Conservation (phyloP, 2,113 vertebrate species). For the Nesospiza acunhae region DNA sequence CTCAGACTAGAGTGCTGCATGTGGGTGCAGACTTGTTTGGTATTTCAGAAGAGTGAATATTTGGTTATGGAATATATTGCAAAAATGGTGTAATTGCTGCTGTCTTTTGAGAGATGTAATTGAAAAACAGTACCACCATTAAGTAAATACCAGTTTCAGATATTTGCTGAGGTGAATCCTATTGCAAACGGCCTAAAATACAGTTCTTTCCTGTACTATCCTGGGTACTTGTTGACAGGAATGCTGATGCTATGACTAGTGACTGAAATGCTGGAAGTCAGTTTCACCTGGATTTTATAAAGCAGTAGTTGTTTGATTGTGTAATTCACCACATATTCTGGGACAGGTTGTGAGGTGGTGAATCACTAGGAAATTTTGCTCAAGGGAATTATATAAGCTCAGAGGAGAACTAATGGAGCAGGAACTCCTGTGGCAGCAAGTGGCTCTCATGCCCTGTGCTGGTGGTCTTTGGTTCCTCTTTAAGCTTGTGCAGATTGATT, state of each 20-base stretch:
- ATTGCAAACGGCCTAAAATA: background rate
- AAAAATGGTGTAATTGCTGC: background rate
- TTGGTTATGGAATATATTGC: constrained; percentile 26
- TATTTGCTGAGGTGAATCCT: background rate
- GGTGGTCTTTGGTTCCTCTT: background rate
- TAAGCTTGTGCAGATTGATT: background rate
- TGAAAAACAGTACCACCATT: background rate
- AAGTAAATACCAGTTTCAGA: background rate
- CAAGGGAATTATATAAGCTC: background rate
- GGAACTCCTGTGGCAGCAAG: background rate
- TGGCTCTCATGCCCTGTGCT: background rate
- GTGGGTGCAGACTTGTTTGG: constrained; percentile 53
- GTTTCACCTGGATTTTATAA: background rate
- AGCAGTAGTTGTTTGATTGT: background rate
- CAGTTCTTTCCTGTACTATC: background rate
- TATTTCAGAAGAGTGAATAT: constrained; percentile 32
- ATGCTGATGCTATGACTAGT: background rate
- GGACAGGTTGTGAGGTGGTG: background rate
- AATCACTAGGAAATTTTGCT: background rate
- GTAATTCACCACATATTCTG: background rate
- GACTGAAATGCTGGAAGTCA: background rate
- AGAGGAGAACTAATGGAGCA: background rate
- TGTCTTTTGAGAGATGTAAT: background rate
- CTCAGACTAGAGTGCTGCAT: constrained; percentile 36
- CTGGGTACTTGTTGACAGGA: background rate